Evolutionary conservation across 2,888 invertebrate genomes (phyloP).

Genomic region (Nasonia oneida): DNA sequence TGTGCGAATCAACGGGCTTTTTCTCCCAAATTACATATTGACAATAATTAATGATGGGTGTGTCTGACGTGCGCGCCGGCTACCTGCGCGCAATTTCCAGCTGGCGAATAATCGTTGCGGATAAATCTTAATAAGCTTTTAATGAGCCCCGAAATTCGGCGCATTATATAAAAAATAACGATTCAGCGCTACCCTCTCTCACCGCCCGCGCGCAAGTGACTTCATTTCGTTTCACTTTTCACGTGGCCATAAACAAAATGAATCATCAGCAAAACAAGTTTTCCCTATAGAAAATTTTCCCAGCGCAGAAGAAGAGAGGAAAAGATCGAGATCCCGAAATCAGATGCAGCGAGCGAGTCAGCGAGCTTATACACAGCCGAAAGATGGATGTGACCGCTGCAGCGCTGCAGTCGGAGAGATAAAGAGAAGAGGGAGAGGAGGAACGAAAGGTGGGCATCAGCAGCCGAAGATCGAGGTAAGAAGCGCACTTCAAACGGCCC

Average conservation of each 20-base stretch:
- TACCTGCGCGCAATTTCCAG: conserved; percentile 38
- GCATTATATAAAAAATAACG: conserved; percentile 42
- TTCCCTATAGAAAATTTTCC: not conserved
- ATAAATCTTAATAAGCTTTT: conserved; percentile 61
- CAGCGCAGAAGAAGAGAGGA: not conserved
- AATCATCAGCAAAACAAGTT: not conserved
- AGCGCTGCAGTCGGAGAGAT: conserved; percentile 23
- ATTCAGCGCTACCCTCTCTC: not conserved
- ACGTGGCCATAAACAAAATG: conserved; percentile 4
- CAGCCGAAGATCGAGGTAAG: conserved; percentile 60
- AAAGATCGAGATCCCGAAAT: conserved; percentile 49
- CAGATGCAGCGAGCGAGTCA: conserved; percentile 61
- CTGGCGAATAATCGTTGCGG: conserved; percentile 36
- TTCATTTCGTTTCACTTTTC: conserved; percentile 33
- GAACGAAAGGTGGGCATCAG: conserved; percentile 25
- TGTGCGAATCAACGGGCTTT: conserved; percentile 25
- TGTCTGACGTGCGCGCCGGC: conserved; percentile 11
- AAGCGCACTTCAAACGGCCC: conserved; percentile 77
- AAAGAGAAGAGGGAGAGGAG: conserved; percentile 56
- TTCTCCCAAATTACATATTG: conserved; percentile 28
- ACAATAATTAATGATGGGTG: conserved; percentile 56
- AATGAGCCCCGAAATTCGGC: conserved; percentile 49
- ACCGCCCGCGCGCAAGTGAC: not conserved
- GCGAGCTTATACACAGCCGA: conserved; percentile 42
- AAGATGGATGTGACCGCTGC: conserved; percentile 59